Conservation (phyloP, 2,797 vertebrate species). For the Urocyon cinereoargenteus region DNA sequence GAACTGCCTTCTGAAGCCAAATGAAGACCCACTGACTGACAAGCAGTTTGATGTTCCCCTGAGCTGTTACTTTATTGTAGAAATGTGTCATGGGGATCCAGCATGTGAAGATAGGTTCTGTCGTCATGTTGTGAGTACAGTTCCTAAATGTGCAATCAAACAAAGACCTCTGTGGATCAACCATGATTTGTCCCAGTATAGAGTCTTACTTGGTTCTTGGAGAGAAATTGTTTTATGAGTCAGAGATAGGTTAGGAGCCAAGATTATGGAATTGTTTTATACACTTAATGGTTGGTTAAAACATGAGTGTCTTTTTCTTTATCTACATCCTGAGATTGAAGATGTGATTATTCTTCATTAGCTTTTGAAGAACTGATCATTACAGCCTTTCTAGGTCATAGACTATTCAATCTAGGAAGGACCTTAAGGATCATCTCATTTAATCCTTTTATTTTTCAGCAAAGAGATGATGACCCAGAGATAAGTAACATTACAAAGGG, state of each 20-base stretch:
- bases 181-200: background rate
- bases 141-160: background rate
- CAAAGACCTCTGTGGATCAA: background rate
- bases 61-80: background rate
- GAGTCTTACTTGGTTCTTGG: background rate
- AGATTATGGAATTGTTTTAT: background rate
- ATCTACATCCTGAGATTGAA: background rate
- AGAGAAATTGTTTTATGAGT: background rate
- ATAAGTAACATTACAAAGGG: background rate
- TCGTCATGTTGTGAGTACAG: background rate
- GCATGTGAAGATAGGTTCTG: background rate
- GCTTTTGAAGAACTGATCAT: slow-evolving; percentile 47
- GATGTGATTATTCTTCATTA: slow-evolving; percentile 29
- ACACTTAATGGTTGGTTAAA: slow-evolving; percentile 29
- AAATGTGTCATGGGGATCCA: background rate
- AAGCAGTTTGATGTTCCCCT: background rate
- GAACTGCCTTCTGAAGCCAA: background rate
- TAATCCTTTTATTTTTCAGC: background rate
- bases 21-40: background rate
- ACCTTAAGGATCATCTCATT: background rate
- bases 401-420: background rate
- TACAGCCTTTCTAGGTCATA: background rate
- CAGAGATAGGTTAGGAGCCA: background rate
- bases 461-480: background rate
- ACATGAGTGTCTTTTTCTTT: background rate